Conservation (phyloP, 2,797 vertebrate genomes). For the Enteromius mattozi region DNA sequence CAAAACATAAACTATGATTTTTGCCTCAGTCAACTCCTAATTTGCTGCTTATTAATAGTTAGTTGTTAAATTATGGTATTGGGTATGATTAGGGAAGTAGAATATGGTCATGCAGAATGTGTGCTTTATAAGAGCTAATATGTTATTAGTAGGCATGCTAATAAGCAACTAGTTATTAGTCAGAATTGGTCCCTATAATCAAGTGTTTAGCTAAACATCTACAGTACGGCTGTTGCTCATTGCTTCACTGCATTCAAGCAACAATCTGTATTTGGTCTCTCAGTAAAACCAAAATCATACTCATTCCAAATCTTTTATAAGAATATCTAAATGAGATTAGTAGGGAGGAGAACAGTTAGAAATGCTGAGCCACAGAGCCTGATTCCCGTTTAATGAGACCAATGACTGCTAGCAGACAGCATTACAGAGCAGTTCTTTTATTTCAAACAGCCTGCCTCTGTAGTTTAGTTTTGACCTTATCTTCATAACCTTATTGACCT, state of each 20-base stretch:
- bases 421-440: slow-evolving; percentile 49
- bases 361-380: slow-evolving; percentile 46
- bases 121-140: not conserved
- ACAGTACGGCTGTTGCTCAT: not conserved
- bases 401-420: slow-evolving; percentile 48
- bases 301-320: not conserved
- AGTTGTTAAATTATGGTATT: not conserved
- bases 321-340: slow-evolving; percentile 4
- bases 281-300: not conserved
- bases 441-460: slow-evolving; percentile 70
- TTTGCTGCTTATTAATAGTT: not conserved
- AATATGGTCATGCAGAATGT: not conserved
- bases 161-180: too few relatives aligned
- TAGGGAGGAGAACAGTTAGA: not conserved
- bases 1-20: not conserved
- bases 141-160: not conserved
- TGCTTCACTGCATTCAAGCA: not conserved
- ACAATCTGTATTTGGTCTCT: slow-evolving; percentile 6
- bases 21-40: not conserved
- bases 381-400: slow-evolving; percentile 54
- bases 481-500: slow-evolving; percentile 61
- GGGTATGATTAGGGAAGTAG: not conserved
- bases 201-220: not conserved
- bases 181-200: too few relatives aligned
- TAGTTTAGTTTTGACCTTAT: slow-evolving; percentile 66